These are phyloP conservation scores for Brachypteracias leptosomus DNA, from an alignment of 2,113 vertebrate species.

Conservation along the genomic window DNA sequence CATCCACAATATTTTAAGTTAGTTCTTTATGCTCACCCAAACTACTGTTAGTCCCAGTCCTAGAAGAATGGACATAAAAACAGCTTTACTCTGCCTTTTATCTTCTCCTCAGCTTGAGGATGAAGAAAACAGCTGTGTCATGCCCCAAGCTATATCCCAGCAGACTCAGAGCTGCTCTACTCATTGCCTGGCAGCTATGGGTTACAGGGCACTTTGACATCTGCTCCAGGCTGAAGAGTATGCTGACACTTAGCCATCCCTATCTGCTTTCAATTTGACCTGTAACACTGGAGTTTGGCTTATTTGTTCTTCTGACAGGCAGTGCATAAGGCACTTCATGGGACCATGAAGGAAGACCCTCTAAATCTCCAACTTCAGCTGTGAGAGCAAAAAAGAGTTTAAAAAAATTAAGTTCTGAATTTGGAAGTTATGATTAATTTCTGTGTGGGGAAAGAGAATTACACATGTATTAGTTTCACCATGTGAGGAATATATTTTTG, in stretches of 20 bases:
- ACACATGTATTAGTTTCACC: constrained; percentile 12
- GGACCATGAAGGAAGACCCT: background rate
- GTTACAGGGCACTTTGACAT: background rate
- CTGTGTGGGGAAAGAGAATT: constrained; percentile 15
- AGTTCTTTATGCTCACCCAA: background rate
- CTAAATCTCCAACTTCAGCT: background rate
- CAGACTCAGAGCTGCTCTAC: background rate
- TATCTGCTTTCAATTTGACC: background rate
- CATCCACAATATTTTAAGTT: constrained; percentile 11
- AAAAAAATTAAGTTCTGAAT: background rate
- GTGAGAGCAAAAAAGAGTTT: background rate
- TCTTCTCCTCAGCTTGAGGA: background rate
- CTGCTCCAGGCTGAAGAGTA: background rate
- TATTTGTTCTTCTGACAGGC: background rate
- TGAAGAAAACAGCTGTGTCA: background rate
- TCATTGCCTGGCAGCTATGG: background rate
- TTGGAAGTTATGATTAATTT: constrained; percentile 34
- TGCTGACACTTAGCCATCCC: background rate
- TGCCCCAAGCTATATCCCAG: background rate
- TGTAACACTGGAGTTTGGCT: background rate
- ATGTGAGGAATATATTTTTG: constrained; percentile 21
- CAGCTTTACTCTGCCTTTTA: background rate
- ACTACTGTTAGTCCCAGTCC: background rate
- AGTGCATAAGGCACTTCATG: background rate
- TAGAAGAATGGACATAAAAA: background rate